Conservation (phyloP, 1,140 invertebrate genomes). For the Papilio glaucus region DNA sequence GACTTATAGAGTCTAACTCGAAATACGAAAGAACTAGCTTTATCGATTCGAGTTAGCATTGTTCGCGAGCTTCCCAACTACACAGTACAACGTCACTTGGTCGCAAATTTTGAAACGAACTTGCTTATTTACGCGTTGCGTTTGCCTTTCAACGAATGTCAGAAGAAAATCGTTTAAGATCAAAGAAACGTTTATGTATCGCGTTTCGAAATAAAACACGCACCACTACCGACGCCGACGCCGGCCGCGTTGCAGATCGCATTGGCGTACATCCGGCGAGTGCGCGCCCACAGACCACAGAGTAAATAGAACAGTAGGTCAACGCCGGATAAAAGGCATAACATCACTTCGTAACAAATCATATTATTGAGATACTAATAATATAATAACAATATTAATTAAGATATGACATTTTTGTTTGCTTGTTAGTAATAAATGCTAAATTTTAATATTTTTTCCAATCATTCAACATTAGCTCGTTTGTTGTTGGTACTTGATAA, state of each 20-base stretch:
- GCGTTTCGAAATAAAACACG: constrained; percentile 61
- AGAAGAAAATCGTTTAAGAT: constrained; percentile 64
- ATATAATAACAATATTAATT: no score
- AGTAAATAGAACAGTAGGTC: constrained; percentile 36
- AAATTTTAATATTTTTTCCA: no score
- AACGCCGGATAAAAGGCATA: constrained; percentile 9
- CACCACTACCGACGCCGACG: constrained; percentile 43
- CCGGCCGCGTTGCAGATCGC: constrained; percentile 52
- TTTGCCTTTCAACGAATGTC: constrained; percentile 61
- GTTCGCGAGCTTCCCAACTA: neutral
- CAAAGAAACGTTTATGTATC: constrained; percentile 66
- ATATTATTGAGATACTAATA: neutral
- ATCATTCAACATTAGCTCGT: no score
- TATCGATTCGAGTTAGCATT: no score
- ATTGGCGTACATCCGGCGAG: constrained; percentile 58
- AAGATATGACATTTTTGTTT: no score
- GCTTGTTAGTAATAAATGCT: no score
- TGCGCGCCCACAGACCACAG: constrained; percentile 42
- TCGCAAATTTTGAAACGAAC: constrained; percentile 39
- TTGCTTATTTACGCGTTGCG: constrained; percentile 50
- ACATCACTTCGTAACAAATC: neutral
- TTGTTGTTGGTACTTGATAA: no score
- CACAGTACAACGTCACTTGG: constrained; percentile 13
- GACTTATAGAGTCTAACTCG: no score
- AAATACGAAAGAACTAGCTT: no score